Conservation (phyloP, 2,113 vertebrate genomes). For the Anguilla japonica region DNA sequence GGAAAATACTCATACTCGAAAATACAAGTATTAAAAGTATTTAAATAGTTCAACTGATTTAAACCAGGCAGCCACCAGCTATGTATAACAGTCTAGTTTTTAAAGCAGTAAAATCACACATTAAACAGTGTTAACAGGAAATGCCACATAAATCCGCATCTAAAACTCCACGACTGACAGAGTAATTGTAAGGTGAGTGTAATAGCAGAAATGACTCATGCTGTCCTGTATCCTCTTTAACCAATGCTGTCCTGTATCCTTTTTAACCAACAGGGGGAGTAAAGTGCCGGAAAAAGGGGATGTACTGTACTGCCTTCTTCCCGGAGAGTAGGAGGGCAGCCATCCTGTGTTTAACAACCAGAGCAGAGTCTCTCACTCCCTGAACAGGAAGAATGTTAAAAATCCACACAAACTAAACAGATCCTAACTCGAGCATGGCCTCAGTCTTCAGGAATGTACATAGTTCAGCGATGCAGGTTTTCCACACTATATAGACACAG, state of each 20-base stretch:
- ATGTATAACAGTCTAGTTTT: not conserved
- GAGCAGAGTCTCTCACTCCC: not conserved
- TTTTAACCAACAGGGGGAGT: not conserved
- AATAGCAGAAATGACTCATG: no score
- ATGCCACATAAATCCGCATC: no score
- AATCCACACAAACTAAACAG: slow-evolving; percentile 1
- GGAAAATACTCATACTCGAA: not conserved
- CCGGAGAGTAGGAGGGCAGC: not conserved
- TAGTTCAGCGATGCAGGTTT: no score
- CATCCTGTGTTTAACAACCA: not conserved
- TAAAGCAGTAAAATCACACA: no score
- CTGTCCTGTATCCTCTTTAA: not conserved
- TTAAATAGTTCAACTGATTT: not conserved
- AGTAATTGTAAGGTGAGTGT: no score
- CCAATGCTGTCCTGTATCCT: not conserved
- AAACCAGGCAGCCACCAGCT: not conserved
- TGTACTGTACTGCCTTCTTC: not conserved
- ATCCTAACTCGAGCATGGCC: not conserved
- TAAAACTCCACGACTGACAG: no score
- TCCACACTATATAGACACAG: no score
- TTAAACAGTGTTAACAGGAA: no score
- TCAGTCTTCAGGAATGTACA: not conserved
- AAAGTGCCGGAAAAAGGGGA: not conserved
- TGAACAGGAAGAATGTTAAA: not conserved
- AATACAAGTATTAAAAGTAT: not conserved